Evolutionary conservation across 2,888 invertebrate species (phyloP).

Genomic region (Marronus borbonicus): DNA sequence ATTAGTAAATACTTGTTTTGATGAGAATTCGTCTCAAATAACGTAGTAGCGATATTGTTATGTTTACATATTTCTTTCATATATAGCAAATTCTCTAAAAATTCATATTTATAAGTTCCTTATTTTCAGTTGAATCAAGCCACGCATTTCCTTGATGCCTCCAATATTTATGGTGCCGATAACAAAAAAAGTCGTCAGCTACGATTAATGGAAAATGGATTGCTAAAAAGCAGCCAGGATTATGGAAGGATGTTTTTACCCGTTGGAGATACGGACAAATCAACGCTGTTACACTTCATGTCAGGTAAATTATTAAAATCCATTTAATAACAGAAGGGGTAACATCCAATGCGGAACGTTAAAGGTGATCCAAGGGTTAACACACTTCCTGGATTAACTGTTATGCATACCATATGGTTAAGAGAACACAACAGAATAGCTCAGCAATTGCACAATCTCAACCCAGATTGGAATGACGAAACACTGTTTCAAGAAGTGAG

Average conservation of each 20-base stretch:
- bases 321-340: not conserved
- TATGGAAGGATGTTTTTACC: conserved; percentile 74
- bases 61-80: too few species aligned
- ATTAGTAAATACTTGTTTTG: too few species aligned
- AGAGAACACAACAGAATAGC: conserved; percentile 91
- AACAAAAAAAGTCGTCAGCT: conserved; percentile 75
- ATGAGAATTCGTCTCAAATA: too few species aligned
- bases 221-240: conserved; percentile 73
- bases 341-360: conserved; percentile 30
- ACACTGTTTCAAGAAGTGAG: conserved; percentile 83
- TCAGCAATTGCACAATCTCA: conserved; percentile 73
- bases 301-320: conserved; percentile 51
- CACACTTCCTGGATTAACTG: conserved; percentile 81
- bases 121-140: conserved; percentile 83
- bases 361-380: conserved; percentile 86
- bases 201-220: conserved; percentile 77
- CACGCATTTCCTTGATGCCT: conserved; percentile 85
- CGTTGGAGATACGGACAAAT: conserved; percentile 56
- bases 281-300: conserved; percentile 55
- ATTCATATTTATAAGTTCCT: not conserved
- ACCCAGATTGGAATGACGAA: conserved; percentile 85
- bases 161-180: conserved; percentile 85
- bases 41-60: too few species aligned
- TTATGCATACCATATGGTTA: conserved; percentile 83
- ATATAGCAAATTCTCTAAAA: too few species aligned